These are phyloP conservation scores for Meganola albula DNA, from an alignment of 2,888 invertebrate genomes.

Conservation along the genomic window DNA sequence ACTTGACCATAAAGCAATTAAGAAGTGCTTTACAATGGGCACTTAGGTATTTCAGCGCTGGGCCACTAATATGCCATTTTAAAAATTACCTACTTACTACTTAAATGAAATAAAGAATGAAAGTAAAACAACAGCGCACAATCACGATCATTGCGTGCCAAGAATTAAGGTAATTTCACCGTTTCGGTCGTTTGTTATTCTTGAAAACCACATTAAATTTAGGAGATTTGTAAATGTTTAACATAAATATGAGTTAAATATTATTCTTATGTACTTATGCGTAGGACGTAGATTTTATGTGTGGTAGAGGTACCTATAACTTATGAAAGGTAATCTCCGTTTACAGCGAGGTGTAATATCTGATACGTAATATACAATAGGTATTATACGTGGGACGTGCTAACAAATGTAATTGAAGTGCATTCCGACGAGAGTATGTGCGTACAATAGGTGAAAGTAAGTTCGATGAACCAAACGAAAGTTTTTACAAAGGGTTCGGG, in stretches of 20 bases:
- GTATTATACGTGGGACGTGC: conserved; percentile 48
- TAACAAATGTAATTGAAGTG: conserved; percentile 63
- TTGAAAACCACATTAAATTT: conserved; percentile 7
- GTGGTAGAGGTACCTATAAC: conserved; percentile 7
- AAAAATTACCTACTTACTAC: conserved; percentile 8
- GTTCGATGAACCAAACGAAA: conserved; percentile 76
- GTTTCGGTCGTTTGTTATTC: conserved; percentile 10
- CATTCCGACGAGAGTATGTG: conserved; percentile 66
- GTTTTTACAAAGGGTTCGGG: conserved; percentile 58
- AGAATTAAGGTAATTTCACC: conserved; percentile 24
- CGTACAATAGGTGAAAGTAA: conserved; percentile 73
- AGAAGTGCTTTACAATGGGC: too few relatives aligned
- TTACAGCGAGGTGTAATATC: conserved; percentile 16
- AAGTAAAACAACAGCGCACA: conserved; percentile 26
- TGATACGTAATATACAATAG: conserved; percentile 31
- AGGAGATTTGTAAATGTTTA: conserved; percentile 1
- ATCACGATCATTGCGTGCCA: conserved; percentile 20
- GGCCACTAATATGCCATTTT: not conserved
- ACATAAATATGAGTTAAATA: too few relatives aligned
- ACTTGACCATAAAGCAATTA: too few relatives aligned
- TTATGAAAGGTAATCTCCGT: conserved; percentile 25
- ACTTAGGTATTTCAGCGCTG: too few relatives aligned
- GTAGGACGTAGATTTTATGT: too few relatives aligned
- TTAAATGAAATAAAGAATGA: conserved; percentile 28
- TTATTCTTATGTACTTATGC: too few relatives aligned